Evolutionary conservation across 2,888 invertebrate species (phyloP), one percentile per base, ranked within the genome.

Genomic region (Cerastoderma edule): DNA sequence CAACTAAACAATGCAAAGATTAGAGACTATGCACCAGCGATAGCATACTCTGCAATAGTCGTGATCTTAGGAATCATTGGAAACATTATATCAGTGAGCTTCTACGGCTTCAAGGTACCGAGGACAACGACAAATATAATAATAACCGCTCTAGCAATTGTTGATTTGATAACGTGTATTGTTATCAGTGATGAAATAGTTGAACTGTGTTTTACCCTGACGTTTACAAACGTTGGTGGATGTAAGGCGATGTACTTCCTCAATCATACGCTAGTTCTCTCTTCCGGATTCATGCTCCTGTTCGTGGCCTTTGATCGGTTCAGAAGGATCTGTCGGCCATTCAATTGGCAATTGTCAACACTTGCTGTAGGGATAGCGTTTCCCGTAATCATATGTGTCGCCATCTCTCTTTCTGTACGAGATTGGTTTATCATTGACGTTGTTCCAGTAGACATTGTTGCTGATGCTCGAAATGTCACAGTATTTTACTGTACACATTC

Each of bases 91-190:
- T 60, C 72, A 0, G 48, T 67, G 5, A 46, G 16, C 1, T 73
- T 57, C 24, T 73, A 74, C 22, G 74, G 74, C 16, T 74, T 74
- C n/a, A 74, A 68, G 24, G 24, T 50, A n/a, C 39, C 28, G 6
- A 63, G 44, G 30, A 68, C 54, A 5, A 33, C 54, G 1, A 74
- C 67, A 0, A 74, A 63, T 35, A 30, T 24, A 16, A 28, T 74
- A 0, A 74, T 74, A 5, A 33, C 64, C 1, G 53, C 27, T 1
- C 35, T 74, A 19, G 63, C 74, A 0, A 19, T 19, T 0, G 63
- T 50, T 2, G 74, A 74, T 32, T 16, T 65, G 24, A 56, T 64
- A 2, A 48, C 74, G 19, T 74, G 68, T 33, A n/a, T 74, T 24
- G 46, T 64, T 2, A 46, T 64, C 32, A n/a, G 30, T 16, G 68